phyloP scores from a whole-genome alignment of 2,888 invertebrate genomes.

The Dolichomitus sp. region DNA sequence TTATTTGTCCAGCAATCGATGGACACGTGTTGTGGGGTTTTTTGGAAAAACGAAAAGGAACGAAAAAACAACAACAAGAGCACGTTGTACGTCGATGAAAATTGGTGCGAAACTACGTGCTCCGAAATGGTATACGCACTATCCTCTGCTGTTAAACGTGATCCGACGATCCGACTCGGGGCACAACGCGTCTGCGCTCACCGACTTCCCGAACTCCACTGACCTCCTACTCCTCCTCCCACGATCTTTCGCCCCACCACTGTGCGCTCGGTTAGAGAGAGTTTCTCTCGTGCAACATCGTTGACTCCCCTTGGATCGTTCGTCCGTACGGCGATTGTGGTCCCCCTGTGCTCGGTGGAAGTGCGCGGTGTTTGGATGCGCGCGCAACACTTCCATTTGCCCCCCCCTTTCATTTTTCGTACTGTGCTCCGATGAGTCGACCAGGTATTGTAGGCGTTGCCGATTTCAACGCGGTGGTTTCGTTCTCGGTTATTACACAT shows the following conservation, averaged over 20 bases:
- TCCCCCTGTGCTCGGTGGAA: background rate
- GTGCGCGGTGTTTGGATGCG: conserved; percentile 28
- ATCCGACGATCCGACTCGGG: conserved; percentile 67
- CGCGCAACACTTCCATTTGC: conserved; percentile 38
- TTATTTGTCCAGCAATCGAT: background rate
- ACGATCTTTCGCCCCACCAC: conserved; percentile 81
- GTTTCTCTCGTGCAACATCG: conserved; percentile 43
- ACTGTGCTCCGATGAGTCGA: background rate
- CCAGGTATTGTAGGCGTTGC: conserved; percentile 20
- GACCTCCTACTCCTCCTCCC: conserved; percentile 84
- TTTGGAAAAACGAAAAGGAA: conserved; percentile 7
- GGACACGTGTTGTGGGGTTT: background rate
- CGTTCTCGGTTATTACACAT: conserved; percentile 34
- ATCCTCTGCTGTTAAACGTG: conserved; percentile 36
- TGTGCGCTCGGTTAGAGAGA: conserved; percentile 13
- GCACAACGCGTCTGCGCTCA: conserved; percentile 85
- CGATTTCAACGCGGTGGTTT: conserved; percentile 11
- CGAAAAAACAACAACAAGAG: conserved; percentile 5
- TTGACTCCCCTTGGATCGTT: conserved; percentile 41
- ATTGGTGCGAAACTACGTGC: conserved; percentile 37
- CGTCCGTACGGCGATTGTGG: background rate
- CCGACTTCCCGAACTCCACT: conserved; percentile 86
- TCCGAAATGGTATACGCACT: conserved; percentile 49
- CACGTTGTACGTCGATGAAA: conserved; percentile 15
- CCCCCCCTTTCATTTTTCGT: background rate